Conservation (phyloP, 2,113 vertebrate species). For the Passer montanus region DNA sequence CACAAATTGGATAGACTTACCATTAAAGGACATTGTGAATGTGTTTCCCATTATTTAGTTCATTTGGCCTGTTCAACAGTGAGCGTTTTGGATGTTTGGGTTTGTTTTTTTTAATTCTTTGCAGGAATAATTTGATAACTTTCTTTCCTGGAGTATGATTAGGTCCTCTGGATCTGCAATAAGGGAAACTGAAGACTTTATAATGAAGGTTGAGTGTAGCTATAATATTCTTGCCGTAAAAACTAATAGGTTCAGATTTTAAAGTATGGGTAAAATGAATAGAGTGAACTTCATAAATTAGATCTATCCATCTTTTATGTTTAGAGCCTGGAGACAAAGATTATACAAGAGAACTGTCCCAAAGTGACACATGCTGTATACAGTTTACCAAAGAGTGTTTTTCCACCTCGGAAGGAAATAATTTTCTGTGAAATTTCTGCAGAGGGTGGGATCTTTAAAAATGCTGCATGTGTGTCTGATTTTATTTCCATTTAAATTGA, state of each 20-base stretch:
- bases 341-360: neutral
- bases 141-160: constrained; percentile 60
- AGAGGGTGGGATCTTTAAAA: neutral
- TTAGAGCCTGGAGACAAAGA: neutral
- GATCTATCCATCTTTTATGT: neutral
- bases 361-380: neutral
- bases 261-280: neutral
- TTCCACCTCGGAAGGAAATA: neutral
- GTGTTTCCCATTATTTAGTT: constrained; percentile 82
- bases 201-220: constrained; percentile 10
- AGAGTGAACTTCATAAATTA: neutral
- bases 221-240: neutral
- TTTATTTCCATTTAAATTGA: neutral
- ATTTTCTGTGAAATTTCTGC: neutral
- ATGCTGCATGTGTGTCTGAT: neutral
- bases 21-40: constrained; percentile 77
- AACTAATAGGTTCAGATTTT: neutral
- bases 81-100: constrained; percentile 62
- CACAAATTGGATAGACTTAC: constrained; percentile 78
- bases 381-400: neutral
- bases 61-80: constrained; percentile 73
- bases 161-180: constrained; percentile 28
- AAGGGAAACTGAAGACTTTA: constrained; percentile 26
- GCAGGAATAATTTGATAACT: constrained; percentile 62
- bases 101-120: constrained; percentile 32